A percentile compares a stretch with the other conserved stretches of the same genome.
These are phyloP conservation scores for Podiceps cristatus DNA, from an alignment of 2,113 vertebrate species.

Conservation along the genomic window DNA sequence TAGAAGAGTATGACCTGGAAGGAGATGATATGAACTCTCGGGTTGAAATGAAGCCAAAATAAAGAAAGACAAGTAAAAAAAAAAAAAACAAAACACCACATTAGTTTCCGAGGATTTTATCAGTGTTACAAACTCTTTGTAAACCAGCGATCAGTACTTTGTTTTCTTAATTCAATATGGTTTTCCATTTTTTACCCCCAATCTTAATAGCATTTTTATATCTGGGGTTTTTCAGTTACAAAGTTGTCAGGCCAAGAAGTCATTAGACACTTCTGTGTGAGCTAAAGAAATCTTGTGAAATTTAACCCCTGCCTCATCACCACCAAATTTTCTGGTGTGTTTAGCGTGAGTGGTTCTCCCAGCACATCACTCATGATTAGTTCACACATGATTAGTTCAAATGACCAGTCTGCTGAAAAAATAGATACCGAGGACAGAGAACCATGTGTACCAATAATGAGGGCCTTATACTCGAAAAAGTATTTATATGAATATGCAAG, in stretches of 20 bases:
- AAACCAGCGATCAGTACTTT: slow-evolving; percentile 66
- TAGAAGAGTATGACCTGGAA: slow-evolving; percentile 85
- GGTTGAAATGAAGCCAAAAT: slow-evolving; percentile 87
- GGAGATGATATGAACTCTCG: slow-evolving; percentile 77
- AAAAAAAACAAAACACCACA: not conserved
- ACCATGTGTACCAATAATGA: not conserved
- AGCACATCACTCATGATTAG: not conserved
- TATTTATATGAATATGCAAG: not conserved
- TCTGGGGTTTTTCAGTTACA: not conserved
- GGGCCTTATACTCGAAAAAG: not conserved
- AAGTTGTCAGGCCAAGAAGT: not conserved
- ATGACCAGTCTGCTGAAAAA: not conserved
- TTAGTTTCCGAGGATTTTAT: slow-evolving; percentile 54
- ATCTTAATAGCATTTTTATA: not conserved
- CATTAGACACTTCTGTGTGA: not conserved
- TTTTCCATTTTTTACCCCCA: slow-evolving; percentile 38
- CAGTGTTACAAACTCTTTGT: slow-evolving; percentile 76
- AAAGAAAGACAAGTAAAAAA: slow-evolving; percentile 10
- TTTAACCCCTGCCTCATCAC: not conserved
- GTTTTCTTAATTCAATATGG: slow-evolving; percentile 29
- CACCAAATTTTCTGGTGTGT: not conserved
- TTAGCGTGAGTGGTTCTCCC: not conserved
- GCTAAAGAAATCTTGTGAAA: not conserved
- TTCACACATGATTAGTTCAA: not conserved
- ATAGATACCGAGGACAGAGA: not conserved